Evolutionary conservation across 2,797 vertebrate genomes (phyloP), one percentile per base, ranked within the genome.

Genomic region (Gallinago stenura): DNA sequence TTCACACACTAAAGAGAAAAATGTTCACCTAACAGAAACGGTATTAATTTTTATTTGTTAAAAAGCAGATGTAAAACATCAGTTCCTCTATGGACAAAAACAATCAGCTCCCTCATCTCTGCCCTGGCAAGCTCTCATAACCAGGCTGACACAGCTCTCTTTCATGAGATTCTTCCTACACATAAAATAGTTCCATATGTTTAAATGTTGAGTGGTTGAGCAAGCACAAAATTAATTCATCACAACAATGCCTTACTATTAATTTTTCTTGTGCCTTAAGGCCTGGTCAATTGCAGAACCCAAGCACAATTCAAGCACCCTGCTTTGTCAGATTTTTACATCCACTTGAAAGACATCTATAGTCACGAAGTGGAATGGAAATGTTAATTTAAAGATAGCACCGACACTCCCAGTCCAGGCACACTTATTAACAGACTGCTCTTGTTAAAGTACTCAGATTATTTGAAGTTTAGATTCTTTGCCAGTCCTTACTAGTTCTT

Each of bases 161-260:
- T 91, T 94, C 83, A 96, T 62, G 82, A 87, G 51, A 88, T 48
- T 90, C 91, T 95, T 92, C 87, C 89, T 87, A 93, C 76, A 77
- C 50, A 76, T 85, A 93, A 95, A 96, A 88, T 86, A 96, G 87
- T 95, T 95, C 95, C 96, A 93, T 96, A 95, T 96, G 96, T 90
- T 95, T 79, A 90, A 93, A 93, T 76, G 83, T 22, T 50, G 71
- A 87, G 72, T 41, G 51, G 64, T 93, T 94, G 87, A 96, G 81
- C 89, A 94, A 97, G 83, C 80, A 94, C 88, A 80, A 90, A 94
- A 94, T 90, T 82, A 96, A 95, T 95, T 95, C 76, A 79, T 87
- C 58, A 82, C 57, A 96, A 95, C 86, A 91, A 95, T 89, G 91
- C 45, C 30, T 90, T 83, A 64, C 61, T 87, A 96, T 90, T 92